These are phyloP conservation scores for Aelia acuminata DNA, from an alignment of 2,888 invertebrate species.

Conservation along the genomic window DNA sequence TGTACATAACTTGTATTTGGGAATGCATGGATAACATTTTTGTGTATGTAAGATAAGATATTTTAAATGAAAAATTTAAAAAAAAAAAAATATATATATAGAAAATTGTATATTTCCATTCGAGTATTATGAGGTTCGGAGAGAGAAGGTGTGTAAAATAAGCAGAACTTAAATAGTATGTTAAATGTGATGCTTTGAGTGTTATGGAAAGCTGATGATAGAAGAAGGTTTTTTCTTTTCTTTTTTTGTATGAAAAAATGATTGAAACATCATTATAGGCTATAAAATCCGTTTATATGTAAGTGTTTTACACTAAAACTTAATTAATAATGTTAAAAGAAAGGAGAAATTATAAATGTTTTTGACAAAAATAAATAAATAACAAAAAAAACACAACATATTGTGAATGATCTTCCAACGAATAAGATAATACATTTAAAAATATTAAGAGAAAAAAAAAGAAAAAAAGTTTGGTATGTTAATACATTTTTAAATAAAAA, in stretches of 20 bases:
- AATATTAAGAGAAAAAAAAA: conserved; percentile 48
- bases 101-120: conserved; percentile 60
- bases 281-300: conserved; percentile 46
- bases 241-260: conserved; percentile 41
- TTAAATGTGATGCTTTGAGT: conserved; percentile 66
- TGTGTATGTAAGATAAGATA: conserved; percentile 57
- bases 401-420: conserved; percentile 63
- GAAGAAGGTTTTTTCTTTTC: conserved; percentile 59
- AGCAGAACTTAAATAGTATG: conserved; percentile 57
- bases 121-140: conserved; percentile 48
- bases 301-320: conserved; percentile 47
- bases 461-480: conserved; percentile 54
- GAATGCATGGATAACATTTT: conserved; percentile 62
- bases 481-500: conserved; percentile 59
- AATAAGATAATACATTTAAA: conserved; percentile 59
- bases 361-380: neutral
- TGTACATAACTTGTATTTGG: conserved; percentile 64
- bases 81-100: no score
- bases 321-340: conserved; percentile 31
- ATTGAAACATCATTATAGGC: conserved; percentile 46
- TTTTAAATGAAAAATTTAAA: conserved; percentile 56
- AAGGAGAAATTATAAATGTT: conserved; percentile 47
- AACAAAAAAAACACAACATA: conserved; percentile 41
- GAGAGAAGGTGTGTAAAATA: conserved; percentile 58
- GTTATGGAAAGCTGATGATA: conserved; percentile 65